Evolutionary conservation across 2,888 invertebrate genomes (phyloP).

Genomic region (Acanthosoma haemorrhoidale): DNA sequence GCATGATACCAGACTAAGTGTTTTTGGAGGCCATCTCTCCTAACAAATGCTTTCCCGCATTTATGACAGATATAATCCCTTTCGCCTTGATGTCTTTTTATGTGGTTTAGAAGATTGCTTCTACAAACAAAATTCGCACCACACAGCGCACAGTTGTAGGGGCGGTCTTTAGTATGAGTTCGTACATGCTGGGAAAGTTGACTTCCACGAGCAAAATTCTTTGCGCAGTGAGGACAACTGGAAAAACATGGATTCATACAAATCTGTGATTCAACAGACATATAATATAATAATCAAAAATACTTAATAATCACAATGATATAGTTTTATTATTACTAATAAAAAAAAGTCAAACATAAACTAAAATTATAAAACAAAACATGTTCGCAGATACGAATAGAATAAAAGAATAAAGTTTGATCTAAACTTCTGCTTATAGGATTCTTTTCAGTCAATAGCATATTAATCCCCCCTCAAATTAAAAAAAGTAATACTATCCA

Average conservation of each 20-base stretch:
- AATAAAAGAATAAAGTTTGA: too few relatives aligned
- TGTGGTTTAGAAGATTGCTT: constrained; percentile 52
- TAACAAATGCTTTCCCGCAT: constrained; percentile 71
- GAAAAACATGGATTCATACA: constrained; percentile 28
- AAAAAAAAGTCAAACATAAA: too few relatives aligned
- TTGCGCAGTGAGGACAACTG: constrained; percentile 51
- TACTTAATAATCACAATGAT: too few relatives aligned
- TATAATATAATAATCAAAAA: background rate
- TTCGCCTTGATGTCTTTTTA: constrained; percentile 63
- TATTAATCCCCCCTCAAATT: too few relatives aligned
- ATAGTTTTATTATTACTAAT: too few relatives aligned
- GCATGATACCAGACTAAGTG: constrained; percentile 71
- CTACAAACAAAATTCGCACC: constrained; percentile 63
- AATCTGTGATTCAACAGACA: background rate
- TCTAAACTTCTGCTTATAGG: too few relatives aligned
- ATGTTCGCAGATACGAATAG: too few relatives aligned
- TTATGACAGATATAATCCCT: constrained; percentile 72
- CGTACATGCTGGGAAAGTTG: constrained; percentile 70
- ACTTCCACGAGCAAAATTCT: constrained; percentile 66
- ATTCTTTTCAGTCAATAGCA: too few relatives aligned
- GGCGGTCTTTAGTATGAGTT: constrained; percentile 66
- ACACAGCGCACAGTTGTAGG: constrained; percentile 66
- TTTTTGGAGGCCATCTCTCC: constrained; percentile 67
- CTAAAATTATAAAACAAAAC: too few relatives aligned
- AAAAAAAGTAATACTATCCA: too few relatives aligned